Base-by-base conservation (phyloP, 1,140 invertebrate genomes). In the Drosophila sucinea region DNA sequence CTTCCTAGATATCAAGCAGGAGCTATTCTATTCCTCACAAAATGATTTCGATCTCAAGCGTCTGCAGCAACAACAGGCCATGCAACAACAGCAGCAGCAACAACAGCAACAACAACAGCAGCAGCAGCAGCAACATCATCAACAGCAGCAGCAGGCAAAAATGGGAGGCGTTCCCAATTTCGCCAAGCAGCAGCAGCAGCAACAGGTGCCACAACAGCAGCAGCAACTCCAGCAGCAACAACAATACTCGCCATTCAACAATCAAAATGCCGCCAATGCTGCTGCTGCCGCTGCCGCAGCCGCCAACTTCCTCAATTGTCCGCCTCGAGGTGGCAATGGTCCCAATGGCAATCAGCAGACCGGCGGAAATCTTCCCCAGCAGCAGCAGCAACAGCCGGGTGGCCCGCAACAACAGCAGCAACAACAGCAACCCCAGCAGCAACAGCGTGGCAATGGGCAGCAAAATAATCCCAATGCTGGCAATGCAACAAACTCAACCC, bases 231-330 rank as follows among this genome's bases (percentile, higher is more conserved):
- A 85, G 23, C 91, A 91, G 79, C 94, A 95, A 82, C 93, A 94
- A 73, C 95, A 95, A 91, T 95, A 95, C 91, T 95, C 95, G 73
- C 95, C 95, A 2, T 95, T 87, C 54, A 80, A 95, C 78, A 94
- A 94, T n/a, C 84, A 90, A 65, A 91, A 82, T 25, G 70, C 84
- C 60, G 60, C 60, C 29, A 44, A 40, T 41, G 60, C 60, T 35
- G 56, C 56, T 4, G 60, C 60, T 44, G 87, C 81, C 73, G 35
- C 33, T 8, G 33, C 33, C 33, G 33, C 55, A 2, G 58, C 58
- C 47, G 86, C 81, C 73, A 90, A 89, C 72, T 91, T 91, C 73
- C 91, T 91, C 70, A 90, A 89, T 60, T 86, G 89, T 25, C 86
- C 80, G 71, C 77, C 81, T 11, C 76, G 85, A 30, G 74, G 74